Conservation (phyloP, 2,888 invertebrate species). For the Drosophila yooni region DNA sequence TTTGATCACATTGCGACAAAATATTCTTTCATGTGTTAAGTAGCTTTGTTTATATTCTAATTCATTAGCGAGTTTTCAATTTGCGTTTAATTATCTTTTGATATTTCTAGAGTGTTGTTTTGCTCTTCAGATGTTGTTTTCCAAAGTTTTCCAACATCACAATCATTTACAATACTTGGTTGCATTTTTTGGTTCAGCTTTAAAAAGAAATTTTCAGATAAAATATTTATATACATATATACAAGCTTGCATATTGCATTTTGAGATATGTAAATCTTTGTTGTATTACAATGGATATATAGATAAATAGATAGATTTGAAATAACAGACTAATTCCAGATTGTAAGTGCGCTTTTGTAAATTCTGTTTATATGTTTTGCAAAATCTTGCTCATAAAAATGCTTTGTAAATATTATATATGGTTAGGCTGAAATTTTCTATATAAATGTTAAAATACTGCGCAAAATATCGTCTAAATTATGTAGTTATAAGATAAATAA, state of each 20-base stretch:
- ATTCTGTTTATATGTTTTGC: not conserved
- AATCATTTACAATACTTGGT: not conserved
- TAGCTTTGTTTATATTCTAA: not conserved
- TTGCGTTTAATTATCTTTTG: not conserved
- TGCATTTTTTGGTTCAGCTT: not conserved
- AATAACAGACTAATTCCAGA: not conserved
- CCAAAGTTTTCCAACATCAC: not conserved
- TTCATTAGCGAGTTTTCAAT: not conserved
- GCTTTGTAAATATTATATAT: not conserved
- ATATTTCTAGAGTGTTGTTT: not conserved
- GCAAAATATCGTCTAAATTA: too few species aligned
- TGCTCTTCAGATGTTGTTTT: not conserved
- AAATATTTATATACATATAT: not conserved
- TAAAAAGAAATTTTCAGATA: not conserved
- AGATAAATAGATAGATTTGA: not conserved
- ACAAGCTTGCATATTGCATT: not conserved
- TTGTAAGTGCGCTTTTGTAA: not conserved
- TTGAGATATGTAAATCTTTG: not conserved
- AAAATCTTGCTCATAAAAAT: not conserved
- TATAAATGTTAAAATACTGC: too few species aligned
- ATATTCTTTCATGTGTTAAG: not conserved
- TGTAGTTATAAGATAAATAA: too few species aligned
- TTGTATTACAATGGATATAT: not conserved
- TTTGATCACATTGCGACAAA: not conserved
- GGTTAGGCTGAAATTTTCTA: too few species aligned